Base-by-base conservation (phyloP, 2,888 invertebrate species). In the Patella ulyssiponensis region DNA sequence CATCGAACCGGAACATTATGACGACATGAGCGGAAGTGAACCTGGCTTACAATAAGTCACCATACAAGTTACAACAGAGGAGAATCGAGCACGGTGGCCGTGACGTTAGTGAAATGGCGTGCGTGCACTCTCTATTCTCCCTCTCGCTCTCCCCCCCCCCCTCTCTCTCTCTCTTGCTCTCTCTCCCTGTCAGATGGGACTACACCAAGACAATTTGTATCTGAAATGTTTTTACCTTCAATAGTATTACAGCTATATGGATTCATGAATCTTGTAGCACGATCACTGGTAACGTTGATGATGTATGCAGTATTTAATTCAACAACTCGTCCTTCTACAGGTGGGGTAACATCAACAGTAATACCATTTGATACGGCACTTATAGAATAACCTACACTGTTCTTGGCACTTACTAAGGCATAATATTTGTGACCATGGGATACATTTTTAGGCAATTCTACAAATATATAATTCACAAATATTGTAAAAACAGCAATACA, bases 301-400 rank as follows among this genome's bases (percentile, higher is more conserved):
- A 77, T 44, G 53, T 83, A 80, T 15, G 56, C 44, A 58, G 79
- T 81, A 20, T 71, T 75, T 58, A 85, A 74, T 53, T 85, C 85
- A 7, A 85, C 83, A 58, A 84, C 84, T 33, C 77, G 69, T 14
- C 84, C 83, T n/a, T 79, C 71, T 12, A 74, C 56, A 9, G 86
- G 85, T 15, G 86, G 84, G 44, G 85, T 86, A 70, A 78, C 76
- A 74, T 86, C 86, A 12, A 86, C 83, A 33, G 51, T 69, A 44
- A 86, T 82, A 27, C 75, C 74, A 3, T 76, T 77, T 5, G 85
- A 84, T 74, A 79, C 80, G 9, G 82, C 77, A 27, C 77, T 79
- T 9, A 79, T 74, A 20, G 75, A 69, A 51, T 81, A 72, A 12
- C 83, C 86, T 3, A 84, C 80, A 12, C 56, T 79, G 73, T 84